Conservation (phyloP, 2,113 vertebrate genomes). For the Mixornis gularis region DNA sequence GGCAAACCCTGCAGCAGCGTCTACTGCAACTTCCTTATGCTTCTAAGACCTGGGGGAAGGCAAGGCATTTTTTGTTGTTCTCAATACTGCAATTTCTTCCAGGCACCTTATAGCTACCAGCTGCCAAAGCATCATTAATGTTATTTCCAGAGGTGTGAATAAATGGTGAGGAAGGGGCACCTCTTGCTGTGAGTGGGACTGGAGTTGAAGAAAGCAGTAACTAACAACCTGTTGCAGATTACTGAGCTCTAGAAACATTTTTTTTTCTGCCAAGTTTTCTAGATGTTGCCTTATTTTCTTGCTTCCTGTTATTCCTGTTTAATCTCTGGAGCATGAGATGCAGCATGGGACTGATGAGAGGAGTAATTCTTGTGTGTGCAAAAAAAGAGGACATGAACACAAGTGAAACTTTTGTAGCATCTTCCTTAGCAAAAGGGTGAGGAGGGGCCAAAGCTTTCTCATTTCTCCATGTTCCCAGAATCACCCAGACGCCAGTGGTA, state of each 20-base stretch:
- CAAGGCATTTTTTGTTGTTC: accelerated
- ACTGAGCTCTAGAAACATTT: not conserved
- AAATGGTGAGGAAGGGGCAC: not conserved
- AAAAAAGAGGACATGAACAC: not conserved
- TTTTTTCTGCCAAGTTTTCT: not conserved
- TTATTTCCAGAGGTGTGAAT: not conserved
- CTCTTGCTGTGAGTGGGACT: not conserved
- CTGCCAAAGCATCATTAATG: not conserved
- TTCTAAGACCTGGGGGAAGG: not conserved
- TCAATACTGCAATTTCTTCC: not conserved
- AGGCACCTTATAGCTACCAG: not conserved
- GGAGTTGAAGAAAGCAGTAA: not conserved
- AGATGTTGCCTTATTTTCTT: not conserved
- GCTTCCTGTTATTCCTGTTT: not conserved
- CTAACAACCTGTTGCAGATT: not conserved
- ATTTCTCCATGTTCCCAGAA: not conserved
- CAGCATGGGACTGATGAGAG: not conserved
- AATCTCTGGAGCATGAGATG: not conserved
- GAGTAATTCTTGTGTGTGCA: not conserved
- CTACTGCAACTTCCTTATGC: not conserved
- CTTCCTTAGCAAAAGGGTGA: not conserved
- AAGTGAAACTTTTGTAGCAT: not conserved
- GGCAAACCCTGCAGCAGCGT: not conserved
- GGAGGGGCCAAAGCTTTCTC: not conserved
- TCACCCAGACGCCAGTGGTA: not conserved